phyloP scores from a whole-genome alignment of 2,113 vertebrate genomes.

The Scomber colias region DNA sequence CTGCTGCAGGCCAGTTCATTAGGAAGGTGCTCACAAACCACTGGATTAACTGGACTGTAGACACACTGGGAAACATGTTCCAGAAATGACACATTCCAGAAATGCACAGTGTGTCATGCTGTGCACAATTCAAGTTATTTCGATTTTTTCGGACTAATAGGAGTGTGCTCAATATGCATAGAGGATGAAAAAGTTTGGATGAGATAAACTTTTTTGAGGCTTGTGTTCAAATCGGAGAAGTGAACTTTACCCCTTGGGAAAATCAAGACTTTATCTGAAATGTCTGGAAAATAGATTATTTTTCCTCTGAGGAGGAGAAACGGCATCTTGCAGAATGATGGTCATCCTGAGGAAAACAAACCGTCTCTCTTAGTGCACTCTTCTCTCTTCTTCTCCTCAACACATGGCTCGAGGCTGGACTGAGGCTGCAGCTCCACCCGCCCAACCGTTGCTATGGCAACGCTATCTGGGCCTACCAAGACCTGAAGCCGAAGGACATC shows the following conservation, averaged over 20 bases:
- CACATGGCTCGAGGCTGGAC: constrained; percentile 80
- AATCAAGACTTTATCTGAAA: constrained; percentile 7
- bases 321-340: constrained; percentile 18
- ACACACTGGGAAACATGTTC: constrained; percentile 6
- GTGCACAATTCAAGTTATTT: background rate
- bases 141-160: background rate
- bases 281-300: background rate
- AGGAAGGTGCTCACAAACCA: constrained; percentile 63
- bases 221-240: background rate
- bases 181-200: background rate
- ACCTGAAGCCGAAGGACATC: constrained; percentile 86
- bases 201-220: constrained; percentile 25
- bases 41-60: constrained; percentile 72
- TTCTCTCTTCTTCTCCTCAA: constrained; percentile 67
- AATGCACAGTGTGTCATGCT: background rate
- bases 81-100: constrained; percentile 11
- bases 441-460: constrained; percentile 83
- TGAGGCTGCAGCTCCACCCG: constrained; percentile 79
- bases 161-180: background rate
- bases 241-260: background rate
- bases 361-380: constrained; percentile 43
- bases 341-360: constrained; percentile 57
- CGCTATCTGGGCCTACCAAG: constrained; percentile 85
- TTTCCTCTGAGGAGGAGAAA: constrained; percentile 9
- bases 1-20: constrained; percentile 76